phyloP scores from a whole-genome alignment of 2,888 invertebrate genomes.

The Ommatoiulus sabulosus region DNA sequence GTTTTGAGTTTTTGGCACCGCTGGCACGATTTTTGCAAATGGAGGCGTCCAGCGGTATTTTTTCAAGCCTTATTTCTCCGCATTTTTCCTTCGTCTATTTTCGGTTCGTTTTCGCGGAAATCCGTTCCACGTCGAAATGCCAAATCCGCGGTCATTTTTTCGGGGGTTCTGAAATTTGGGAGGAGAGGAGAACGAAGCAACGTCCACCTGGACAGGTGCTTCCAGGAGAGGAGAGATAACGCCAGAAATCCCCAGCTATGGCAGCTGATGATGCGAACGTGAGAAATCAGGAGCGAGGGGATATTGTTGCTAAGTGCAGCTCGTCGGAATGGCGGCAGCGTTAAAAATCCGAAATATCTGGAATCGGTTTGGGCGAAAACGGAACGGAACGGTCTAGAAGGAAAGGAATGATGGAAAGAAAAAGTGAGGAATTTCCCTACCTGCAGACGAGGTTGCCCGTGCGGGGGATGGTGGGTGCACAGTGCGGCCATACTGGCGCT shows the following conservation, averaged over 20 bases:
- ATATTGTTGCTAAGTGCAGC: background rate
- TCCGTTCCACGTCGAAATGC: too few relatives aligned
- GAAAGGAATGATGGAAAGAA: background rate
- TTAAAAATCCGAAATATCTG: background rate
- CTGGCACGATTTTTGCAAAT: background rate
- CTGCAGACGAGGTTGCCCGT: background rate
- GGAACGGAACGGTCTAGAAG: background rate
- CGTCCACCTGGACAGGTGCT: background rate
- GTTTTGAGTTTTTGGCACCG: background rate
- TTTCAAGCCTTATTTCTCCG: background rate
- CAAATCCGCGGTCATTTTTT: too few relatives aligned
- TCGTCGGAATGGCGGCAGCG: background rate
- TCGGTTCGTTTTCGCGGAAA: background rate
- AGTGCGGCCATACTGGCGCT: background rate
- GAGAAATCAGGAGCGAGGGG: background rate
- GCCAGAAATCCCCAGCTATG: too few relatives aligned
- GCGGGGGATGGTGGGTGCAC: constrained; percentile 13
- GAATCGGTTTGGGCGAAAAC: background rate
- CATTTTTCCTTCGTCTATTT: background rate
- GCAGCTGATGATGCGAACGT: background rate
- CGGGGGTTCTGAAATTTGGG: too few relatives aligned
- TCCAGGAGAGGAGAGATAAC: background rate
- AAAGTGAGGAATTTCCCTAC: background rate
- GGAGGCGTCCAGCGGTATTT: background rate
- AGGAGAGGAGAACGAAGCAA: too few relatives aligned